These are phyloP conservation scores for Lemur catta DNA, from an alignment of 2,797 vertebrate genomes.

Conservation along the genomic window DNA sequence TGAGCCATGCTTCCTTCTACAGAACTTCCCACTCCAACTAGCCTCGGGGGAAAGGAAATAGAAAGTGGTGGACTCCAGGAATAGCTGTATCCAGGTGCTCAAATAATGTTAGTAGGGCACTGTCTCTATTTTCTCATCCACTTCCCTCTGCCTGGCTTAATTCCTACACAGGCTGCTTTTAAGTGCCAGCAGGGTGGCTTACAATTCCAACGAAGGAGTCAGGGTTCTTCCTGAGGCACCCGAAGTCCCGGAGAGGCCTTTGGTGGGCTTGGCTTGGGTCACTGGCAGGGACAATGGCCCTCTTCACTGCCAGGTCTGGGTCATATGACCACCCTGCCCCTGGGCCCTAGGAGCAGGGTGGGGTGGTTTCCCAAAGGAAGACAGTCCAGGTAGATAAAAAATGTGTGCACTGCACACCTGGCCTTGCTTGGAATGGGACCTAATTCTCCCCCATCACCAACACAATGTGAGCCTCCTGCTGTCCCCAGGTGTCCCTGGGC, in stretches of 20 bases:
- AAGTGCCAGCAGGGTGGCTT: not conserved
- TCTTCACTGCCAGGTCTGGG: not conserved
- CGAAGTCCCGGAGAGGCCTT: not conserved
- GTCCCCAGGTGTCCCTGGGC: slow-evolving; percentile 75
- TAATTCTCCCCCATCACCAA: not conserved
- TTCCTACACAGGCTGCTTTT: not conserved
- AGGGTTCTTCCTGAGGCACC: not conserved
- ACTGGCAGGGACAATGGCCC: not conserved
- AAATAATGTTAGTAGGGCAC: not conserved
- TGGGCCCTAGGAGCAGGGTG: too few relatives aligned
- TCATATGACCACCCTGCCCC: not conserved
- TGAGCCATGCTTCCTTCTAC: accelerated
- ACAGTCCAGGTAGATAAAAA: not conserved
- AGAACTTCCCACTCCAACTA: too few relatives aligned
- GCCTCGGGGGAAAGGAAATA: not conserved
- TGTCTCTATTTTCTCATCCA: not conserved
- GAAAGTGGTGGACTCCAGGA: not conserved
- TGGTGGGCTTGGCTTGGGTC: not conserved
- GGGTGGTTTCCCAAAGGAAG: not conserved
- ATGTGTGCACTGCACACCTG: accelerated
- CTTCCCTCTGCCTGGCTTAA: not conserved
- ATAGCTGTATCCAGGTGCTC: not conserved
- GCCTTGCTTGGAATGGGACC: not conserved
- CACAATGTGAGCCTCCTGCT: slow-evolving; percentile 59
- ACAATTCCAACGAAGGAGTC: not conserved